Evolutionary conservation across 2,113 vertebrate genomes (phyloP).

Genomic region (Cavia aperea): DNA sequence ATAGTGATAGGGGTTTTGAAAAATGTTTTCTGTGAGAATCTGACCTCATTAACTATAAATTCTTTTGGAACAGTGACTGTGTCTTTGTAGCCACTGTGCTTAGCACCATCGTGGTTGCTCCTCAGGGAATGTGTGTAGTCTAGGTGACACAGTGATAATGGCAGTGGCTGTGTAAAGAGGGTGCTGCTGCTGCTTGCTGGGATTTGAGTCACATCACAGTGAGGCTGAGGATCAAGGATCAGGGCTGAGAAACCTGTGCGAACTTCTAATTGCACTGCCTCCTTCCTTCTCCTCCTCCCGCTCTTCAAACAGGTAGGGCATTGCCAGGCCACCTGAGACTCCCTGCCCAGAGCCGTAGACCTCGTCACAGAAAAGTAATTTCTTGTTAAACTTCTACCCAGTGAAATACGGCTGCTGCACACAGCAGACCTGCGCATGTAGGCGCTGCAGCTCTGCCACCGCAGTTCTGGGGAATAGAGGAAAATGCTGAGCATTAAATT

Average conservation of each 20-base stretch:
- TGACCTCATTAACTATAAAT: not conserved
- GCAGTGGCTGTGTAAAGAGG: not conserved
- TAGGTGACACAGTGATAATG: accelerated
- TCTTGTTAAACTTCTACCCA: constrained; percentile 39
- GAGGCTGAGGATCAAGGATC: not conserved
- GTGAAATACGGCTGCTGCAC: not conserved
- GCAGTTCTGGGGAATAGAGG: constrained; percentile 29
- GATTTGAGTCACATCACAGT: accelerated
- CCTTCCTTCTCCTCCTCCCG: too few species aligned
- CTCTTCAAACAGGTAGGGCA: not conserved
- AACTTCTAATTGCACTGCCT: not conserved
- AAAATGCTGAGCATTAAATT: constrained; percentile 64
- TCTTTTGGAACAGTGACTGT: accelerated
- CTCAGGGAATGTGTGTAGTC: not conserved
- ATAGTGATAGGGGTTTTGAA: not conserved
- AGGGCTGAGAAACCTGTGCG: too few species aligned
- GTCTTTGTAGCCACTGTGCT: not conserved
- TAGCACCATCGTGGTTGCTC: accelerated
- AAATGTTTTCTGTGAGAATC: not conserved
- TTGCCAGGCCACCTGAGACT: not conserved
- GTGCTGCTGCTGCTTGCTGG: too few species aligned
- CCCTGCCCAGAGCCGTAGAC: not conserved
- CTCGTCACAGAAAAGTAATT: constrained; percentile 39
- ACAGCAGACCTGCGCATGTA: not conserved
- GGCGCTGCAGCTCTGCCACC: not conserved